Evolutionary conservation across 2,113 vertebrate species (phyloP).

Genomic region (Lichenostomus cassidix): DNA sequence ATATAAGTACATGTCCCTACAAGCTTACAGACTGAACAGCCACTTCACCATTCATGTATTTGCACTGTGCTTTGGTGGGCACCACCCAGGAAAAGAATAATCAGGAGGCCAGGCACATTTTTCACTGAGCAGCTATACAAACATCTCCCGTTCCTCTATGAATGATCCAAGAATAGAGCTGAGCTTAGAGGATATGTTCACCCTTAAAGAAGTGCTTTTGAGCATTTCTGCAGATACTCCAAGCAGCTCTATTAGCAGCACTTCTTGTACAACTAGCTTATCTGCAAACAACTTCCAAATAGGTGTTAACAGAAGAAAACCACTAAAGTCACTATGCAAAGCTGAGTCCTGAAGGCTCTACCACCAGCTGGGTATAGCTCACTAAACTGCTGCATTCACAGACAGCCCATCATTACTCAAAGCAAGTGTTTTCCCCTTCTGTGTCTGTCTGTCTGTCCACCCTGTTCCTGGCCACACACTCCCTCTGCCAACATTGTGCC

Average conservation of each 20-base stretch:
- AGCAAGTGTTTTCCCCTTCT: background rate
- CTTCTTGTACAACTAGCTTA: background rate
- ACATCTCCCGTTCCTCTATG: background rate
- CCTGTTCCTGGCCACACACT: background rate
- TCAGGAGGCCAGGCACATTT: background rate
- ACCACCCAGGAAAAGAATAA: background rate
- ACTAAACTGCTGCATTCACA: background rate
- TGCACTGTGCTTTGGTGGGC: background rate
- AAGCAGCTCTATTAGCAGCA: background rate
- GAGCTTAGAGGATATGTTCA: background rate
- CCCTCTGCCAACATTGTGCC: background rate
- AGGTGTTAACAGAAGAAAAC: background rate
- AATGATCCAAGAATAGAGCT: background rate
- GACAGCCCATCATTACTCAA: background rate
- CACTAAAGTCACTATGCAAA: background rate
- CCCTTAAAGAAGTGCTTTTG: background rate
- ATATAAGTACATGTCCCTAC: background rate
- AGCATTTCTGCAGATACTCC: background rate
- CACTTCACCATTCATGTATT: conserved; percentile 29
- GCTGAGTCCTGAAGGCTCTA: background rate
- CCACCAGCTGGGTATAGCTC: background rate
- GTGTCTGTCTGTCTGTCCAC: background rate
- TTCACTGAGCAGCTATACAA: background rate
- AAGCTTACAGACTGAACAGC: background rate
- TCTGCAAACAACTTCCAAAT: background rate